A percentile compares a stretch with the other conserved stretches of the same genome.
Evolutionary conservation across 2,888 invertebrate species (phyloP).

Genomic region (Acanthosepion esculentum): DNA sequence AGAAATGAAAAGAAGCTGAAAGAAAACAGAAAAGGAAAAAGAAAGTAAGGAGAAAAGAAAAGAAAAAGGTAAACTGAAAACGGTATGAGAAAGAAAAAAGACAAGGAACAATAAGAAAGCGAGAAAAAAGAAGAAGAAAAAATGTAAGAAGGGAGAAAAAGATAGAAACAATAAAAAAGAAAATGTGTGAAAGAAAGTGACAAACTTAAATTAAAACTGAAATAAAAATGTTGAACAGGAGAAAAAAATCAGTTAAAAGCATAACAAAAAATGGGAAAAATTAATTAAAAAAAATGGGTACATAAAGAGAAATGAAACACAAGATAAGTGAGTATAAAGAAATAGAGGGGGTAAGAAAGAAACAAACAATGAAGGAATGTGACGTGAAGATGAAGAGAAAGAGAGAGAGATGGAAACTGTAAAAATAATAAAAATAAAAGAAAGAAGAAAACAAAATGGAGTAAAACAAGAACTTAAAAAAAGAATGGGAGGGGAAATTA

Average conservation of each 20-base stretch:
- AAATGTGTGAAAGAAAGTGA: background rate
- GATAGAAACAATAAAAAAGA: background rate
- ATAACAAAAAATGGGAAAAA: background rate
- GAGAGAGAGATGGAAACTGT: background rate
- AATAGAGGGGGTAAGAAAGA: background rate
- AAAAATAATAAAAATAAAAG: no score
- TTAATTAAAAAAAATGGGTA: background rate
- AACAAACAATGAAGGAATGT: background rate
- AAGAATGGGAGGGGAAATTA: background rate
- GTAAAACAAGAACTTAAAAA: background rate
- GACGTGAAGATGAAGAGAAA: background rate
- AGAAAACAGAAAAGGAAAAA: background rate
- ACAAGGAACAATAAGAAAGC: background rate
- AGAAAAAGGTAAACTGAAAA: background rate
- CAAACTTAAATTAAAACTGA: background rate
- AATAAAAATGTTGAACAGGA: no score
- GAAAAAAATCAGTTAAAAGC: no score
- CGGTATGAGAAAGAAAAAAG: no score
- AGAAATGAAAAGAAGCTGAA: background rate
- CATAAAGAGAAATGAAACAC: background rate
- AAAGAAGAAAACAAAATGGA: background rate
- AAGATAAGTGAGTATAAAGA: background rate
- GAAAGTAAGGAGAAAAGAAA: background rate
- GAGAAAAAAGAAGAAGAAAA: background rate
- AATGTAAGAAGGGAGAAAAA: background rate